Evolutionary conservation across 2,888 invertebrate genomes (phyloP).

Genomic region (Lochmaea crataegi): DNA sequence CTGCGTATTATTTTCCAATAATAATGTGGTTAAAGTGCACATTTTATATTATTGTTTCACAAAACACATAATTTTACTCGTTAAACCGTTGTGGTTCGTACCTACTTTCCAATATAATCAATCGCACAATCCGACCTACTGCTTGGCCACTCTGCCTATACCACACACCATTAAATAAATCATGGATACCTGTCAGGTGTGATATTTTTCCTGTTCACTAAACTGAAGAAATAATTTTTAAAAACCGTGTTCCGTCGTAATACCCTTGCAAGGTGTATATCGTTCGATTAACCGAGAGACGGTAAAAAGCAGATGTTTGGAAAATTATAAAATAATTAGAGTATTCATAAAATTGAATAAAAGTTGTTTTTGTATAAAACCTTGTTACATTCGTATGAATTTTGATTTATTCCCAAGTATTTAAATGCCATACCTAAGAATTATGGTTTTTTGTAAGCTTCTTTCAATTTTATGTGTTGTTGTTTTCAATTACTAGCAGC

Average conservation of each 20-base stretch:
- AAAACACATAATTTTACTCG: not conserved
- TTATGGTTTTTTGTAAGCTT: too few species aligned
- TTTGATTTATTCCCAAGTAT: too few species aligned
- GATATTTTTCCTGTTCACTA: conserved; percentile 41
- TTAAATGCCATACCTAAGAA: too few species aligned
- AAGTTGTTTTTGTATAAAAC: too few species aligned
- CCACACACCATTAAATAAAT: conserved; percentile 22
- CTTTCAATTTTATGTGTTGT: too few species aligned
- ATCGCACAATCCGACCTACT: conserved; percentile 7
- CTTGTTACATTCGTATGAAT: too few species aligned
- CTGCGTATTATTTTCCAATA: not conserved
- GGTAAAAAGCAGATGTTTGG: conserved; percentile 14
- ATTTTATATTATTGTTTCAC: not conserved
- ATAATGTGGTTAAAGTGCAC: not conserved
- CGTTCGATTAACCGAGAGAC: conserved; percentile 23
- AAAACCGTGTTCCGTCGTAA: conserved; percentile 14
- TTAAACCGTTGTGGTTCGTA: not conserved
- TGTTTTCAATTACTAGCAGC: too few species aligned
- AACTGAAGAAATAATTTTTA: conserved; percentile 39
- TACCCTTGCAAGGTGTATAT: conserved; percentile 29
- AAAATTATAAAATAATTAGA: not conserved
- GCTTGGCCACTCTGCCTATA: conserved; percentile 7
- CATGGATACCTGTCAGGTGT: conserved; percentile 23
- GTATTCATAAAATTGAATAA: not conserved
- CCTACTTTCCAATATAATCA: conserved; percentile 24